Evolutionary conservation across 2,797 vertebrate genomes (phyloP).

Genomic region (Anomalospiza imberbis): DNA sequence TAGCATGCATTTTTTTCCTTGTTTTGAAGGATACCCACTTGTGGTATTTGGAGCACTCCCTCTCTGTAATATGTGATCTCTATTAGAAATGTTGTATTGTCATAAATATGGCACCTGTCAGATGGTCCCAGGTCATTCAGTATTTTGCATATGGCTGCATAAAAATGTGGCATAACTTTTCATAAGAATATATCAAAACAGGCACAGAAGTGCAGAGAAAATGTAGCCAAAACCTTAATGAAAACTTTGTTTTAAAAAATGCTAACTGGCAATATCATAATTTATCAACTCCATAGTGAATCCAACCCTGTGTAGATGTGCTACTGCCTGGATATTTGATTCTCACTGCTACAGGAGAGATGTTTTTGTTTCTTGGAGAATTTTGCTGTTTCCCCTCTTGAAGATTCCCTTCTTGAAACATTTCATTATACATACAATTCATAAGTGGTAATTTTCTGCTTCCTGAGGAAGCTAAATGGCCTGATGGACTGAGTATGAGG

Average conservation of each 20-base stretch:
- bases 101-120: constrained; percentile 19
- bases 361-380: background rate
- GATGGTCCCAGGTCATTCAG: background rate
- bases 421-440: background rate
- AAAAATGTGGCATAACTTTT: background rate
- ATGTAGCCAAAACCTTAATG: constrained; percentile 21
- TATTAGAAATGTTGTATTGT: background rate
- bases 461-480: background rate
- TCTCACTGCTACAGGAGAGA: background rate
- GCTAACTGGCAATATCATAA: background rate
- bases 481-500: background rate
- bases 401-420: background rate
- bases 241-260: background rate
- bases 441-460: background rate
- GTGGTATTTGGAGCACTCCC: background rate
- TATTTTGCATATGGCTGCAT: background rate
- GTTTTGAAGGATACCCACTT: background rate
- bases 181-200: background rate
- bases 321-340: background rate
- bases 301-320: background rate
- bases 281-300: background rate
- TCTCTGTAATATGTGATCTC: background rate
- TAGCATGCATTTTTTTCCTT: background rate
- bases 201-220: background rate
- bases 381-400: background rate